A percentile compares a stretch with the other conserved stretches of the same genome.
Conservation (phyloP, 1,140 invertebrate genomes). For the Drosophila ohnishii region DNA sequence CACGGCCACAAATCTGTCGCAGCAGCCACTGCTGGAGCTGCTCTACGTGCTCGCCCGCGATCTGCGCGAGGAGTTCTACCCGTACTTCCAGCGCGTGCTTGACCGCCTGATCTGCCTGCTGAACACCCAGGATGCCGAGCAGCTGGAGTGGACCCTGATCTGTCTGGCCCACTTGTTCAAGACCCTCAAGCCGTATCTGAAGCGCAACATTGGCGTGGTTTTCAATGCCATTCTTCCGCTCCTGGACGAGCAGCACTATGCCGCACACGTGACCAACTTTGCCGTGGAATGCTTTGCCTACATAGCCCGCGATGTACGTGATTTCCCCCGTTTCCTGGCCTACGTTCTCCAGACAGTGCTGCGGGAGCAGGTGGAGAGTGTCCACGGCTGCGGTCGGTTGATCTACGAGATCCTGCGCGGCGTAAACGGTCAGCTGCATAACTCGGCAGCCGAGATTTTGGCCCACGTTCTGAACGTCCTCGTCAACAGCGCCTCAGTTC, state of each 20-base stretch:
- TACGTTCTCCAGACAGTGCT: slow-evolving; percentile 88
- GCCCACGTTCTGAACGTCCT: slow-evolving; percentile 85
- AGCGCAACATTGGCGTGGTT: slow-evolving; percentile 90
- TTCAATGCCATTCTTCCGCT: slow-evolving; percentile 90
- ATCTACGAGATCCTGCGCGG: slow-evolving; percentile 94
- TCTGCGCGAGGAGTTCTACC: slow-evolving; percentile 93
- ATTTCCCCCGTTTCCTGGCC: slow-evolving; percentile 89
- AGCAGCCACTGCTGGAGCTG: slow-evolving; percentile 93
- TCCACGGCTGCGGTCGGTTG: slow-evolving; percentile 90
- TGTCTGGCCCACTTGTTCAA: slow-evolving; percentile 95
- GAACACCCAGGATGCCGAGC: slow-evolving; percentile 90
- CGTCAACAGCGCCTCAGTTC: slow-evolving; percentile 84
- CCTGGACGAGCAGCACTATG: slow-evolving; percentile 87
- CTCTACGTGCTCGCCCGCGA: slow-evolving; percentile 93
- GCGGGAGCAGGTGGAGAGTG: slow-evolving; percentile 87
- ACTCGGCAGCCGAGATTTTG: slow-evolving; percentile 87
- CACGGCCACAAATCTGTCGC: slow-evolving; percentile 87
- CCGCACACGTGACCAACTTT: slow-evolving; percentile 94
- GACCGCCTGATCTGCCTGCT: slow-evolving; percentile 89
- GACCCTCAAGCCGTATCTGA: slow-evolving; percentile 91
- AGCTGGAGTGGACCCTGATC: slow-evolving; percentile 92
- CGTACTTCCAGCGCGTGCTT: slow-evolving; percentile 88
- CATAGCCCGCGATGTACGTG: slow-evolving; percentile 93
- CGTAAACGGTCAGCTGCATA: slow-evolving; percentile 91
- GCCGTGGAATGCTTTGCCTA: slow-evolving; percentile 97